Conservation (phyloP, 2,797 vertebrate genomes). For the Phataginus tetradactyla region DNA sequence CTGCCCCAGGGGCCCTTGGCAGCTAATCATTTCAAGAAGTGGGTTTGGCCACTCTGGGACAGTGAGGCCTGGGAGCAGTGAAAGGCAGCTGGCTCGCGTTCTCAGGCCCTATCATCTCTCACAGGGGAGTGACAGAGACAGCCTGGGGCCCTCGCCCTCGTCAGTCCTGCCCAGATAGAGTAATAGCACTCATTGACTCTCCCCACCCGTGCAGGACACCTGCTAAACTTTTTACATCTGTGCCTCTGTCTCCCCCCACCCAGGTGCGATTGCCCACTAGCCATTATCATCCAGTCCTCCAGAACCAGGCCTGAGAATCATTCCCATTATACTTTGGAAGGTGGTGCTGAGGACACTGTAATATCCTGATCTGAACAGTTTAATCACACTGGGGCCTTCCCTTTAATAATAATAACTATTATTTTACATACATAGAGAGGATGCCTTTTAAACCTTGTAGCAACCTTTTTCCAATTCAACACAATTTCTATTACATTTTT, state of each 20-base stretch:
- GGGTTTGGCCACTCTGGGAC: not conserved
- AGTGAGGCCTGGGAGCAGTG: not conserved
- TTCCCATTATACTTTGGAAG: not conserved
- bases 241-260: not conserved
- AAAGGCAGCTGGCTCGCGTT: conserved; percentile 62
- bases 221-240: not conserved
- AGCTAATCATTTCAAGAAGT: conserved; percentile 66
- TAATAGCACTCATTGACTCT: not conserved
- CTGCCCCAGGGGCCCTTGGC: not conserved
- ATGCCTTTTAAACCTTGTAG: not conserved
- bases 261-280: not conserved
- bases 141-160: not conserved
- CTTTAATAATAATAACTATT: not conserved
- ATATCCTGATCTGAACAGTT: not conserved
- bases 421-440: not conserved
- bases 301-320: not conserved
- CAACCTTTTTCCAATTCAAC: not conserved
- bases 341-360: not conserved
- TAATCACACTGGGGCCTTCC: not conserved
- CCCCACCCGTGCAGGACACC: not conserved
- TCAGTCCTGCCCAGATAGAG: not conserved
- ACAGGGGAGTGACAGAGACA: not conserved
- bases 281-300: not conserved
- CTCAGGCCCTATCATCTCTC: conserved; percentile 68
- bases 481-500: not conserved